Evolutionary conservation across 2,888 invertebrate genomes (phyloP).

Genomic region (Hololepta plana): DNA sequence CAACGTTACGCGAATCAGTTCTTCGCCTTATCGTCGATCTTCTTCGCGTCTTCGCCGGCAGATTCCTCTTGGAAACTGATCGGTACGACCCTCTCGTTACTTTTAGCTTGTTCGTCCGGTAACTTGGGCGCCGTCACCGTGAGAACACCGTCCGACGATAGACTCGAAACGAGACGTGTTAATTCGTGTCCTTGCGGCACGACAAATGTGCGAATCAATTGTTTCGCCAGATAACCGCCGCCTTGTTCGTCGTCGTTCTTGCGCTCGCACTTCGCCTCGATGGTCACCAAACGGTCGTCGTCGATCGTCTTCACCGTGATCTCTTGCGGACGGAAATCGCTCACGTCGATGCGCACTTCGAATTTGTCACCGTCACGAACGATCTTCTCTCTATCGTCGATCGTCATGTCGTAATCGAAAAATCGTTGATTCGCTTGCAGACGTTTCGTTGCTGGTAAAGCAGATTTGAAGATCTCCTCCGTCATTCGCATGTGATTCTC

Average conservation of each 20-base stretch:
- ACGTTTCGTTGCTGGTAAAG: conserved; percentile 3
- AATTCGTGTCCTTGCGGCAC: conserved; percentile 61
- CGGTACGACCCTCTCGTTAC: too few species aligned
- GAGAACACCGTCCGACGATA: too few species aligned
- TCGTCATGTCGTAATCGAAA: too few species aligned
- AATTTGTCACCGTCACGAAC: conserved; percentile 8
- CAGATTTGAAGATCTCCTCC: conserved; percentile 8
- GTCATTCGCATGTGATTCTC: conserved; percentile 9
- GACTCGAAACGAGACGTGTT: conserved; percentile 49
- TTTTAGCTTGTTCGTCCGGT: too few species aligned
- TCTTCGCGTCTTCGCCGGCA: too few species aligned
- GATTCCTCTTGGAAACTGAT: too few species aligned
- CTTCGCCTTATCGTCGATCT: too few species aligned
- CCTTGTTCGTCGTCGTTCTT: conserved; percentile 9
- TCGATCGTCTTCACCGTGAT: conserved; percentile 11
- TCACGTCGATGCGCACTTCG: conserved; percentile 7
- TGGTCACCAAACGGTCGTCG: conserved; percentile 8
- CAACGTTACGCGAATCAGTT: too few species aligned
- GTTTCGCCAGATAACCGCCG: conserved; percentile 47
- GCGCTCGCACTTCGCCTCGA: conserved; percentile 11
- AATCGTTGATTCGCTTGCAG: too few species aligned
- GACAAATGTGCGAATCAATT: conserved; percentile 56
- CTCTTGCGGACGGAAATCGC: conserved; percentile 10
- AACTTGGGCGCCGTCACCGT: conserved; percentile 47
- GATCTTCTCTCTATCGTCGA: conserved; percentile 6